Evolutionary conservation across 2,797 vertebrate species (phyloP).

Genomic region (Natrix natrix): DNA sequence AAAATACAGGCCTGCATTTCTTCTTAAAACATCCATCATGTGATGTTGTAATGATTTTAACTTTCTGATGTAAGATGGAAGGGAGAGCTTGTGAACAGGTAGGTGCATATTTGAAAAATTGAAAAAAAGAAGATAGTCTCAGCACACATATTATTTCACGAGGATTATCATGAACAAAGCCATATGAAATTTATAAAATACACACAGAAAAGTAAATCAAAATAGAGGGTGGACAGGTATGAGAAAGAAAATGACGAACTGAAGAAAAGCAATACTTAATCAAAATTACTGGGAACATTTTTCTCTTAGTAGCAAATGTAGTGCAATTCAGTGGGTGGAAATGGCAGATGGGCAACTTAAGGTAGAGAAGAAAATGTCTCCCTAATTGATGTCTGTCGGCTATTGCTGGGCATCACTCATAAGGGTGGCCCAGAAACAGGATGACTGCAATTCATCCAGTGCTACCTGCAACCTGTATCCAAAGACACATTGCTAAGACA

Average conservation of each 20-base stretch:
- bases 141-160: neutral
- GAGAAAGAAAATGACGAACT: neutral
- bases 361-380: neutral
- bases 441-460: neutral
- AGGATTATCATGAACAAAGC: neutral
- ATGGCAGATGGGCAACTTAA: neutral
- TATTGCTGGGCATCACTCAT: neutral
- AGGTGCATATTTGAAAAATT: neutral
- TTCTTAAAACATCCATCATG: neutral
- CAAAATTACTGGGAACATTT: neutral
- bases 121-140: neutral
- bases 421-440: neutral
- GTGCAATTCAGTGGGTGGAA: neutral
- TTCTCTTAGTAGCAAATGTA: neutral
- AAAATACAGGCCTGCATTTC: constrained; percentile 7
- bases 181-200: constrained; percentile 19
- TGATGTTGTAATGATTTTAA: neutral
- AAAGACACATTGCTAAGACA: neutral
- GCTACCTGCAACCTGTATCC: neutral
- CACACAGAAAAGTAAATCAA: neutral
- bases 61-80: neutral
- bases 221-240: neutral
- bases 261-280: neutral
- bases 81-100: neutral
- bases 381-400: neutral